Percentiles rank a stretch among this genome's conserved stretches.
Evolutionary conservation across 2,113 vertebrate species (phyloP).

Genomic region (Ceyx melanurus): DNA sequence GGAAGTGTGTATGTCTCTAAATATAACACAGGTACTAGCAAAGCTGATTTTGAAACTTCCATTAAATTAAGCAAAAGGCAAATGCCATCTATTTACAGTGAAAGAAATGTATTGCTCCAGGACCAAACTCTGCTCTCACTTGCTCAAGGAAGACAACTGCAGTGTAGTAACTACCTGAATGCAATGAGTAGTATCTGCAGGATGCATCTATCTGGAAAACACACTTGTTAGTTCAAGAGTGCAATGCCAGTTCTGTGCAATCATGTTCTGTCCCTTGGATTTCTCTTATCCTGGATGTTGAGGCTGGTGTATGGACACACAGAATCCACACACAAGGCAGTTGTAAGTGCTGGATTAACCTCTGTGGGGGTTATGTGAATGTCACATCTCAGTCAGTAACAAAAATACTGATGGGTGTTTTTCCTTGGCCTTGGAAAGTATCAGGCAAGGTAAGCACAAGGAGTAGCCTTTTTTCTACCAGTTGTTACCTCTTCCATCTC

Average conservation of each 20-base stretch:
- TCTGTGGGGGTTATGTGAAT: not conserved
- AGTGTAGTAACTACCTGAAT: not conserved
- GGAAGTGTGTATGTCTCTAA: not conserved
- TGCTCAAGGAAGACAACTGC: not conserved
- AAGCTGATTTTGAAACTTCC: not conserved
- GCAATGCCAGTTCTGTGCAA: not conserved
- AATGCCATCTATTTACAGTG: not conserved
- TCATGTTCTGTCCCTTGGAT: not conserved
- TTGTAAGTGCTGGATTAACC: not conserved
- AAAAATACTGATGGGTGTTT: not conserved
- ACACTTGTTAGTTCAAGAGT: not conserved
- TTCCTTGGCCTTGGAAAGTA: not conserved
- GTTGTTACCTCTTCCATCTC: not conserved
- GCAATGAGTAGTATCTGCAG: not conserved
- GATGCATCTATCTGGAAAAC: not conserved
- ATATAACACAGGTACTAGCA: not conserved
- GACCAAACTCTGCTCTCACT: not conserved
- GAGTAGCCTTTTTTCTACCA: not conserved
- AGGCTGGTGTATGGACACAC: not conserved
- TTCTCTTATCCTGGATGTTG: not conserved
- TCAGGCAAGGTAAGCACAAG: not conserved
- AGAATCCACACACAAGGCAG: not conserved
- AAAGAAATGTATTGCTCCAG: not conserved
- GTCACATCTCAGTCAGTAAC: not conserved
- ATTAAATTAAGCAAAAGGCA: not conserved